Base-by-base conservation (phyloP, 1,140 invertebrate genomes). In the Globodera rostochiensis region DNA sequence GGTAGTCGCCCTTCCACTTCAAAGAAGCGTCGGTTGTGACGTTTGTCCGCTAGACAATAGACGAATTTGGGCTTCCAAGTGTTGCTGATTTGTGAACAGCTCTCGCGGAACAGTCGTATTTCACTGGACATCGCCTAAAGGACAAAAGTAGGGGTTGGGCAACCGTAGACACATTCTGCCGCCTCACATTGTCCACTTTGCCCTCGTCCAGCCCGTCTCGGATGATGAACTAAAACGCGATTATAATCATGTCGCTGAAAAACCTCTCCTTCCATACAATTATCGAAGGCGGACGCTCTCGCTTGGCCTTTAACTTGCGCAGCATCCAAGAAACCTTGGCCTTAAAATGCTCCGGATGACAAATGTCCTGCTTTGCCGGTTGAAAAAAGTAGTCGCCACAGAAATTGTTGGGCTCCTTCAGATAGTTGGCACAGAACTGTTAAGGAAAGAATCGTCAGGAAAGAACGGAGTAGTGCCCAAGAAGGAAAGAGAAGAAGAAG, bases 21-120 rank as follows among this genome's bases (percentile, higher is more conserved):
- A 67, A 82, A 83, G 47, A 83, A 84, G 49, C 82, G 82, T 21
- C 83, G 77, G 49, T 86, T 84, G 67, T 84, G 82, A n/a, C 75
- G 82, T 67, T 83, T 83, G 66, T 70, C 66, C 3, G 79, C 82
- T 21, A 83, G 70, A 7, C 82, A 50, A 6, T 83, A 69, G 13
- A 83, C 67, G 15, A 83, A 83, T 50, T 79, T 77, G 9, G 82
- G 77, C 53, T 45, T 45, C 25, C 47, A 83, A 19, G 15, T n/a
- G 8, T 25, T 15, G 21, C n/a, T 80, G 6, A 47, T 73, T 9
- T 57, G n/a, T 6, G 25, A 53, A 78, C 66, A 78, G 4, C 21
- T n/a, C 36, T 78, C 57, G 11, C 66, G 53, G 47, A 78, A 69
- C 47, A 66, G 25, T 2, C 64, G 19, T 13, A 78, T 53, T 70